Conservation (phyloP, 2,113 vertebrate genomes). For the Phrynocephalus versicolor region DNA sequence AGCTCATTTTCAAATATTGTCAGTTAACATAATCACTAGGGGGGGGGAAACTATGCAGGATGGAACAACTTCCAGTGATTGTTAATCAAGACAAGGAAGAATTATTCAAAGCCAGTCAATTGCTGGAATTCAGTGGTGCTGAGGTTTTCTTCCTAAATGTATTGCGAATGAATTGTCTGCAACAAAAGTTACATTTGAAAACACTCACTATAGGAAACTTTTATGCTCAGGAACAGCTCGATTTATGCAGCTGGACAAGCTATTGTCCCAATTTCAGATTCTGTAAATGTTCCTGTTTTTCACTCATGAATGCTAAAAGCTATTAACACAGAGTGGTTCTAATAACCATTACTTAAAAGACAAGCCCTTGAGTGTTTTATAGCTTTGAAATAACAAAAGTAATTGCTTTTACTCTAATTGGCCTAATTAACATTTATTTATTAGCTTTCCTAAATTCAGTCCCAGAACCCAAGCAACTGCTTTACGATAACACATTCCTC, state of each 20-base stretch:
- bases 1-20: not conserved
- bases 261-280: not conserved
- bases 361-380: conserved; percentile 20
- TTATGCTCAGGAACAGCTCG: not conserved
- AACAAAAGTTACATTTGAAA: not conserved
- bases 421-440: conserved; percentile 20
- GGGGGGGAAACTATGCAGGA: too few relatives aligned
- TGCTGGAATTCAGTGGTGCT: not conserved
- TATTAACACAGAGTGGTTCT: conserved; percentile 12
- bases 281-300: not conserved
- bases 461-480: conserved; percentile 29
- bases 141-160: not conserved
- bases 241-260: not conserved
- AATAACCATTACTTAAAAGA: conserved; percentile 24
- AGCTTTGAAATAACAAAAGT: conserved; percentile 32
- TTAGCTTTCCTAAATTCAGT: conserved; percentile 21
- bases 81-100: not conserved
- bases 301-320: not conserved
- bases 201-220: not conserved
- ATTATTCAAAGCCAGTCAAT: not conserved
- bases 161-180: not conserved
- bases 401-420: conserved; percentile 33
- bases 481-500: conserved; percentile 23
- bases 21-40: not conserved
- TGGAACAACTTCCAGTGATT: not conserved